Evolutionary conservation across 2,797 vertebrate genomes (phyloP).

Genomic region (Phoeniculus purpureus): DNA sequence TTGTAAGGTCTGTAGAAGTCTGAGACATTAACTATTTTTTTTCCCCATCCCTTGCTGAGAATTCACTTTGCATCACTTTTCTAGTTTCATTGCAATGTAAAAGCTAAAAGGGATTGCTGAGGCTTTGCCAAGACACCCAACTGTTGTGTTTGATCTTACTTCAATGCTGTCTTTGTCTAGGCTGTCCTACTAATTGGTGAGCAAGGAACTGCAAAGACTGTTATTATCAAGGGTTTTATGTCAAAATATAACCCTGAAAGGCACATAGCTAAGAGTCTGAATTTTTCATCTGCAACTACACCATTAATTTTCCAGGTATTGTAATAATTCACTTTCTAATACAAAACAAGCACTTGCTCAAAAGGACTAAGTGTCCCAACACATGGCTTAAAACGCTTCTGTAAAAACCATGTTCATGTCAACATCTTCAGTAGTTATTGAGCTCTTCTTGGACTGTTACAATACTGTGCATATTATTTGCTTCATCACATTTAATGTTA

Average conservation of each 20-base stretch:
- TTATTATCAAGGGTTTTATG: constrained; percentile 92
- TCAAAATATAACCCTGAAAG: constrained; percentile 91
- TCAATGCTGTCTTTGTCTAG: constrained; percentile 72
- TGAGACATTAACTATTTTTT: not conserved
- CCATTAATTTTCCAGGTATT: constrained; percentile 96
- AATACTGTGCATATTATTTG: not conserved
- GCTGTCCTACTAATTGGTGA: constrained; percentile 95
- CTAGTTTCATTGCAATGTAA: not conserved
- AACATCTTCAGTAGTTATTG: not conserved
- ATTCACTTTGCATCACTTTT: not conserved
- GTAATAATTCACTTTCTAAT: not conserved
- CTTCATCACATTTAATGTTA: not conserved
- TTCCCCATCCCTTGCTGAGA: not conserved
- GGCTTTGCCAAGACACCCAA: not conserved
- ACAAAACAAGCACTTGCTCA: not conserved
- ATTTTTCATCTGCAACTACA: constrained; percentile 96
- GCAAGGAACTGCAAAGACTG: constrained; percentile 96
- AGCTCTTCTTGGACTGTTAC: not conserved
- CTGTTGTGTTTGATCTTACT: constrained; percentile 3
- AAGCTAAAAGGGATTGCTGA: not conserved
- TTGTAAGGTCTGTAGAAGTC: not conserved
- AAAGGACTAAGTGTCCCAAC: not conserved
- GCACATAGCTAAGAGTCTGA: constrained; percentile 88
- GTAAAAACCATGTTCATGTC: not conserved
- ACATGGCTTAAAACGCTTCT: not conserved